phyloP scores from a whole-genome alignment of 2,797 vertebrate genomes.

The Tachyglossus aculeatus region DNA sequence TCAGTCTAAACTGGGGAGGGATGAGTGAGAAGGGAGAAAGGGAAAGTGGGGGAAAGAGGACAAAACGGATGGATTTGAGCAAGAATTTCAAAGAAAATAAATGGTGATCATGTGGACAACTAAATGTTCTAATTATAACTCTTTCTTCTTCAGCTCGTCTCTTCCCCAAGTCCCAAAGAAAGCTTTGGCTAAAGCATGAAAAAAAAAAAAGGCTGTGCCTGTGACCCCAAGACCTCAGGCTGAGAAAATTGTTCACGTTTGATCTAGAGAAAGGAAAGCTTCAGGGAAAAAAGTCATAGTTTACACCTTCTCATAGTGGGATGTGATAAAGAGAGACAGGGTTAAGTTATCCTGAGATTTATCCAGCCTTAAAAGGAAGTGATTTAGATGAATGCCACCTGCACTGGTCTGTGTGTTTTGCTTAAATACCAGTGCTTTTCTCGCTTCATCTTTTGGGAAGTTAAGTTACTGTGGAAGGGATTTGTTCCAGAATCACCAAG shows the following conservation, averaged over 20 bases:
- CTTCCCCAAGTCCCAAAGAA: too few relatives aligned
- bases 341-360: constrained; percentile 14
- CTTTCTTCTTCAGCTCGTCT: background rate
- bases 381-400: constrained; percentile 1
- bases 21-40: background rate
- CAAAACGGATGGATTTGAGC: background rate
- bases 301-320: background rate
- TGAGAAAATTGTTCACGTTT: background rate
- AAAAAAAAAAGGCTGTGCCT: too few relatives aligned
- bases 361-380: background rate
- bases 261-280: background rate
- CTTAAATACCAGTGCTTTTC: constrained; percentile 2
- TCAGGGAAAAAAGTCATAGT: background rate
- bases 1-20: too few relatives aligned
- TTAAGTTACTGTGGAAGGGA: constrained; percentile 8
- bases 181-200: too few relatives aligned
- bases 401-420: constrained; percentile 3
- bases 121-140: background rate
- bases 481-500: background rate
- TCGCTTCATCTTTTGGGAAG: too few relatives aligned
- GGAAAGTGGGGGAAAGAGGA: background rate
- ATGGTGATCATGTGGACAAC: background rate
- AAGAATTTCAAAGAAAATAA: background rate
- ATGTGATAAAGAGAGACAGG: background rate
- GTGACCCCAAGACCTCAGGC: too few relatives aligned